These are phyloP conservation scores for Montipora capitata DNA, from an alignment of 92 coral and sea anemone species.

Conservation along the genomic window DNA sequence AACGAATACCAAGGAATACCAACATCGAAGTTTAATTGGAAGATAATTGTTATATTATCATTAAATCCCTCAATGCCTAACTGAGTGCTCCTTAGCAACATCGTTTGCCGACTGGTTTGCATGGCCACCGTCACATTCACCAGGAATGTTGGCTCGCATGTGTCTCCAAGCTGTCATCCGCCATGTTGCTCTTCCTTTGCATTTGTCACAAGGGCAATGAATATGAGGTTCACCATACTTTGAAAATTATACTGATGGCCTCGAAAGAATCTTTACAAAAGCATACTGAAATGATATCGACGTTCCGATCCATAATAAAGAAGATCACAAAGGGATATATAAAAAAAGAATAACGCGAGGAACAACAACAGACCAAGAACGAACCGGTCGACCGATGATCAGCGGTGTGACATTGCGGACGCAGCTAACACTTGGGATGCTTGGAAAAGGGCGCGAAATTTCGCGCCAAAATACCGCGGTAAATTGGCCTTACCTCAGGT, in stretches of 20 bases:
- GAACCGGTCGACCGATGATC: not conserved
- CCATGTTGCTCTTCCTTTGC: constrained; percentile 63
- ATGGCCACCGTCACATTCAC: not conserved
- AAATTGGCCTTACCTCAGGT: not conserved
- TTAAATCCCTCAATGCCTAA: not conserved
- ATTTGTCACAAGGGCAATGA: constrained; percentile 68
- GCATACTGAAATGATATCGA: constrained; percentile 33
- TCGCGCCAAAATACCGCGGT: constrained; percentile 11
- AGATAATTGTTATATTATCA: not conserved
- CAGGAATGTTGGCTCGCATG: not conserved
- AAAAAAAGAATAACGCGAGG: not conserved
- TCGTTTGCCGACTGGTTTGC: not conserved
- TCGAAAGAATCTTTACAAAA: constrained; percentile 36
- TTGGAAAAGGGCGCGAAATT: constrained; percentile 3
- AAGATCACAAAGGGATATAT: no score
- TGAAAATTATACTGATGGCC: constrained; percentile 38
- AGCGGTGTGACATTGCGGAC: not conserved
- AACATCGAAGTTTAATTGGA: not conserved
- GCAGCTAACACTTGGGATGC: not conserved
- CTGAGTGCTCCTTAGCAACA: constrained; percentile 5
- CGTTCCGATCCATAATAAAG: not conserved
- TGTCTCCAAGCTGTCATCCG: constrained; percentile 69
- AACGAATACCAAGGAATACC: not conserved
- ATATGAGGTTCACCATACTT: constrained; percentile 61
- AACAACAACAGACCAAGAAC: not conserved